These are phyloP conservation scores for Spongilla lacustris DNA, from an alignment of 37 sponge, comb jelly and placozoan genomes.

Conservation along the genomic window DNA sequence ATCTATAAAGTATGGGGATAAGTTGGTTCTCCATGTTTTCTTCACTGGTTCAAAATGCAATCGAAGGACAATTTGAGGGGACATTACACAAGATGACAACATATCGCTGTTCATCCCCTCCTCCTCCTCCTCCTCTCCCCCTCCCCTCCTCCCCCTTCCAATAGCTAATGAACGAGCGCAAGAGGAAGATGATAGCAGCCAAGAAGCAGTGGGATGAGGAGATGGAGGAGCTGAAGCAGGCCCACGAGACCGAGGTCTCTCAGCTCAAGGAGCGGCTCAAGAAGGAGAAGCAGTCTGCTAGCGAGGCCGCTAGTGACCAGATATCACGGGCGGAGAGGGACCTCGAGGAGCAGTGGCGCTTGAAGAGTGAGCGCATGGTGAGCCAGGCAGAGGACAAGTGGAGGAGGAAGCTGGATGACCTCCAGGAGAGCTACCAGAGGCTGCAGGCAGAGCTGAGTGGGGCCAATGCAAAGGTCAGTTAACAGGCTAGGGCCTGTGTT, in stretches of 20 bases:
- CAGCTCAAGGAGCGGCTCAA: constrained; percentile 49
- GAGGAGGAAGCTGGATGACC: constrained; percentile 70
- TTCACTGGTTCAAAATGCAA: too few relatives aligned
- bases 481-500: not conserved
- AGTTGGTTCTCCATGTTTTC: too few relatives aligned
- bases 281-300: constrained; percentile 68
- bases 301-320: constrained; percentile 56
- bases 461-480: constrained; percentile 50
- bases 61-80: too few relatives aligned
- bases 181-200: constrained; percentile 62
- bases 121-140: too few relatives aligned
- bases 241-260: constrained; percentile 59
- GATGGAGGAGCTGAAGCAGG: constrained; percentile 81
- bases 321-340: constrained; percentile 72
- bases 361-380: constrained; percentile 67
- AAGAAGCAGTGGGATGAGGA: constrained; percentile 82
- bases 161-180: constrained; percentile 55
- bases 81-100: too few relatives aligned
- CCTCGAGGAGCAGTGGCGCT: constrained; percentile 77
- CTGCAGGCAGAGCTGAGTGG: constrained; percentile 38
- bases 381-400: constrained; percentile 70
- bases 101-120: too few relatives aligned
- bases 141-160: not conserved
- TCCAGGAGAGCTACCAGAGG: constrained; percentile 44
- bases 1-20: too few relatives aligned